Percentiles rank a stretch among this genome's conserved stretches.
phyloP scores from a whole-genome alignment of 30 jellyfish, hydroid and myxozoan species.

The Aurelia sp. region DNA sequence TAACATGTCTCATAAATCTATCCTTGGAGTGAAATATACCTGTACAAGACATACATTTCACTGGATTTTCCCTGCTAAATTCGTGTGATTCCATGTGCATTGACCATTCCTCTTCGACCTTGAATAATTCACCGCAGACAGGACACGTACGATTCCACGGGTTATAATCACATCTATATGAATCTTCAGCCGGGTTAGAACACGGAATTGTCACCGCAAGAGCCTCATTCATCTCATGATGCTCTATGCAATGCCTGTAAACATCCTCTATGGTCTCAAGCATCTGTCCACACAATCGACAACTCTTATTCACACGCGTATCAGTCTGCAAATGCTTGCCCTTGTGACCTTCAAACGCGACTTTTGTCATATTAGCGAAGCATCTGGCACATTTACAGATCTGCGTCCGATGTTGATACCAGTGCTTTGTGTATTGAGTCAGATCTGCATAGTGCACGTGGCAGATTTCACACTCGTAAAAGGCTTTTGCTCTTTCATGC shows the following conservation, averaged over 20 bases:
- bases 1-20: constrained; percentile 17
- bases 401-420: background rate
- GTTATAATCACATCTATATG: background rate
- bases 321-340: constrained; percentile 10
- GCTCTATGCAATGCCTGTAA: constrained; percentile 12
- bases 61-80: background rate
- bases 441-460: background rate
- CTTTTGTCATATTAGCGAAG: background rate
- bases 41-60: constrained; percentile 11
- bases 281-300: constrained; percentile 28
- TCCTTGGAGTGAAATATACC: constrained; percentile 10
- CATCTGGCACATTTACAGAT: constrained; percentile 11
- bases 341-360: background rate
- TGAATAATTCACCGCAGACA: background rate
- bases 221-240: background rate
- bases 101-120: constrained; percentile 16
- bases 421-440: background rate
- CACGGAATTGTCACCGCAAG: background rate
- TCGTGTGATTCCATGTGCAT: constrained; percentile 7
- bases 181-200: background rate
- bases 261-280: constrained; percentile 34
- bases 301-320: constrained; percentile 19
- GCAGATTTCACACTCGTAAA: constrained; percentile 23
- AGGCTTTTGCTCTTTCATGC: background rate
- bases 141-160: constrained; percentile 16